These are phyloP conservation scores for Pygmarrhopalites habei DNA, from an alignment of 1,140 invertebrate genomes.

Conservation along the genomic window DNA sequence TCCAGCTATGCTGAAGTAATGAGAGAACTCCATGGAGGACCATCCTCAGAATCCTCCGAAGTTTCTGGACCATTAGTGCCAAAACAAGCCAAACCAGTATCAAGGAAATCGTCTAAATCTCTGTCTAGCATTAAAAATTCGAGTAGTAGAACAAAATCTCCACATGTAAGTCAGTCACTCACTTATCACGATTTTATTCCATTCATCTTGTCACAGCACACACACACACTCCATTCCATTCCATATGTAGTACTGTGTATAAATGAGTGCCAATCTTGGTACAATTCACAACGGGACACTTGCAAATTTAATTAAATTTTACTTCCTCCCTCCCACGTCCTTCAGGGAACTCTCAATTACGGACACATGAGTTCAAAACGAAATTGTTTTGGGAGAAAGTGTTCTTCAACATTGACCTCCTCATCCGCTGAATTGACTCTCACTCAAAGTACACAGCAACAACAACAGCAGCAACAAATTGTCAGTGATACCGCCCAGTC, in stretches of 20 bases:
- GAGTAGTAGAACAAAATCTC: constrained; percentile 4
- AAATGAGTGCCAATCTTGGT: too few relatives aligned
- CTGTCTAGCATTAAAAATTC: not conserved
- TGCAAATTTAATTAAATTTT: too few relatives aligned
- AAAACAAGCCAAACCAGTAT: constrained; percentile 22
- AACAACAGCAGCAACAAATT: too few relatives aligned
- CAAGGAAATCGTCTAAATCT: constrained; percentile 13
- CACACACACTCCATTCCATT: too few relatives aligned
- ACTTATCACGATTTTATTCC: not conserved
- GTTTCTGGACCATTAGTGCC: constrained; percentile 4
- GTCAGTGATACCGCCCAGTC: too few relatives aligned
- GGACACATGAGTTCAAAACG: constrained; percentile 16
- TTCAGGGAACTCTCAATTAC: constrained; percentile 19
- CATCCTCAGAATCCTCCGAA: not conserved
- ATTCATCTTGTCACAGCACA: too few relatives aligned
- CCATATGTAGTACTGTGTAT: too few relatives aligned
- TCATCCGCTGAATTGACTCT: constrained; percentile 1
- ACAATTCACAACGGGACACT: too few relatives aligned
- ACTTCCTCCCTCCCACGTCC: too few relatives aligned
- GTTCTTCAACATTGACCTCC: constrained; percentile 12
- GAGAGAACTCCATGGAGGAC: constrained; percentile 50
- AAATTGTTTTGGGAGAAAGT: constrained; percentile 16
- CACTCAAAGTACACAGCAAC: too few relatives aligned
- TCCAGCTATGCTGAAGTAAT: constrained; percentile 62
- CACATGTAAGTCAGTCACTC: constrained; percentile 13